Conservation (phyloP, 1,140 invertebrate species). For the Ceratina australensis region DNA sequence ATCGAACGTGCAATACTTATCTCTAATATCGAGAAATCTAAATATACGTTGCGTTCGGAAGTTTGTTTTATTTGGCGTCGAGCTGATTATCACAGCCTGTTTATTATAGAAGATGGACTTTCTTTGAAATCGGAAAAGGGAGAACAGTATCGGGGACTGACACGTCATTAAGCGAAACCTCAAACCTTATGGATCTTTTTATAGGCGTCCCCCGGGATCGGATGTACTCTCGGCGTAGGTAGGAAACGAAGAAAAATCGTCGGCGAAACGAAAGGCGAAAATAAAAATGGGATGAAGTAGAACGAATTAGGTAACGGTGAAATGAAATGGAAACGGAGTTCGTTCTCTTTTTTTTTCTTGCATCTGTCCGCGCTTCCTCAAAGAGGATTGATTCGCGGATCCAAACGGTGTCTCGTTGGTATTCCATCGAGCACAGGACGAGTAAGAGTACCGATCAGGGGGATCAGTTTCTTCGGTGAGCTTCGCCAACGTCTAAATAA, state of each 20-base stretch:
- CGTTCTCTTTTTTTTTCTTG: too few relatives aligned
- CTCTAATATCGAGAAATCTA: too few relatives aligned
- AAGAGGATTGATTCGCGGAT: not conserved
- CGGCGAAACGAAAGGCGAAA: not conserved
- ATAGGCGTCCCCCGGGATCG: not conserved
- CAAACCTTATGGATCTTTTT: conserved; percentile 10
- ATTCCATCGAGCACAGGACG: not conserved
- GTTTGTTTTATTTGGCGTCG: too few relatives aligned
- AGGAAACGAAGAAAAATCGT: not conserved
- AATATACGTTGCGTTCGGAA: too few relatives aligned
- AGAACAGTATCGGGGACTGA: conserved; percentile 1
- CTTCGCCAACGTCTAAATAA: conserved; percentile 1
- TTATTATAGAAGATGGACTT: too few relatives aligned
- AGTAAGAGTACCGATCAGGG: not conserved
- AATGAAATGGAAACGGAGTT: not conserved
- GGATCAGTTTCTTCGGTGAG: not conserved
- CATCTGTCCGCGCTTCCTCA: not conserved
- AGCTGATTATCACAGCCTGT: too few relatives aligned
- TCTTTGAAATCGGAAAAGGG: too few relatives aligned
- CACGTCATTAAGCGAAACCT: conserved; percentile 28
- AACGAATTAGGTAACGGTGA: not conserved
- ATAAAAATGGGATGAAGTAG: not conserved
- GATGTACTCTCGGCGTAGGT: not conserved
- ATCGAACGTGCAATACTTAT: too few relatives aligned
- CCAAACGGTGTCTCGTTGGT: not conserved